These are phyloP conservation scores for Hofmannophila pseudospretella DNA, from an alignment of 2,888 invertebrate species.

Conservation along the genomic window DNA sequence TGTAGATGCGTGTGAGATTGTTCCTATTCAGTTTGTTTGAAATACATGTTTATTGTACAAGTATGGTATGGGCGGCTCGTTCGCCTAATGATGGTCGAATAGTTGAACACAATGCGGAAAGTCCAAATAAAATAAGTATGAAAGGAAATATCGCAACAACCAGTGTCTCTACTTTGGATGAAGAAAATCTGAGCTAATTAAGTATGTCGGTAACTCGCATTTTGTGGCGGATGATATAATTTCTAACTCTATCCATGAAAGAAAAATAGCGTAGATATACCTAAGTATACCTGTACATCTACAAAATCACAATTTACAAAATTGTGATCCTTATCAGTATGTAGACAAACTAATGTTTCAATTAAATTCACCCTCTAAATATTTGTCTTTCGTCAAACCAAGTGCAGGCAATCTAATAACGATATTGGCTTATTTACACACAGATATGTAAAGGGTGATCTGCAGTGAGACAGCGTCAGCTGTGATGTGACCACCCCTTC, in stretches of 20 bases:
- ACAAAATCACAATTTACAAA: too few species aligned
- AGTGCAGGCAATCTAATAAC: constrained; percentile 5
- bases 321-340: too few species aligned
- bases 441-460: constrained; percentile 16
- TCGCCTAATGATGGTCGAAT: constrained; percentile 18
- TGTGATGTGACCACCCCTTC: constrained; percentile 36
- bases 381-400: not conserved
- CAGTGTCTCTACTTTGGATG: too few species aligned
- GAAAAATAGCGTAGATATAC: too few species aligned
- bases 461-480: constrained; percentile 38
- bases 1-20: constrained; percentile 20
- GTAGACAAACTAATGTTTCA: too few species aligned
- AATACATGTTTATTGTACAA: constrained; percentile 25
- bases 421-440: constrained; percentile 13
- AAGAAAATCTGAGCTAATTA: too few species aligned
- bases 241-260: too few species aligned
- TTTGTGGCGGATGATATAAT: too few species aligned
- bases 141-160: too few species aligned
- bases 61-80: constrained; percentile 20
- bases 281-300: too few species aligned
- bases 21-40: constrained; percentile 21
- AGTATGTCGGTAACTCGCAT: too few species aligned
- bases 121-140: not conserved
- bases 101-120: not conserved
- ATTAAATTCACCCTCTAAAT: too few species aligned